phyloP scores from a whole-genome alignment of 2,888 invertebrate species.

The Epirrhoe tristata region DNA sequence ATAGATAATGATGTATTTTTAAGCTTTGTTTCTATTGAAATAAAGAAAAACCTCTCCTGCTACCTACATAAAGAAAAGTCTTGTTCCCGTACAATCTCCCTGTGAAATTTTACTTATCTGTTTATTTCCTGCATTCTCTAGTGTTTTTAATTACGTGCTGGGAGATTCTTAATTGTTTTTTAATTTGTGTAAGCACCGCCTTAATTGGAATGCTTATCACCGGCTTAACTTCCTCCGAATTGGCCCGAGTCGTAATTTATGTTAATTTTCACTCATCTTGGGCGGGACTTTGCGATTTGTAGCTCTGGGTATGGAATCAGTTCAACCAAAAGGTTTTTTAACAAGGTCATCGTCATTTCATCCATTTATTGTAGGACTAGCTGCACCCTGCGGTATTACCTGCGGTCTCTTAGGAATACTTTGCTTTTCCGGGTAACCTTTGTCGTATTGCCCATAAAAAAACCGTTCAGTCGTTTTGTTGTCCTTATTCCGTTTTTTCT shows the following conservation, averaged over 20 bases:
- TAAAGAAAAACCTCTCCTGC: neutral
- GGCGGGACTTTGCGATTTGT: constrained; percentile 38
- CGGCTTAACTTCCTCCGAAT: constrained; percentile 46
- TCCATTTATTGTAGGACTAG: too few relatives aligned
- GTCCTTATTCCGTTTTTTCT: too few relatives aligned
- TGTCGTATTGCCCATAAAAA: too few relatives aligned
- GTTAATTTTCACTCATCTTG: constrained; percentile 47
- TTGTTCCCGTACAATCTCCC: constrained; percentile 10
- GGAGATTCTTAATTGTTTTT: constrained; percentile 52
- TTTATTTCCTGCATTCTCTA: constrained; percentile 36
- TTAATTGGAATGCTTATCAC: constrained; percentile 53
- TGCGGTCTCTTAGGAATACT: too few relatives aligned
- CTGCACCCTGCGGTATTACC: too few relatives aligned
- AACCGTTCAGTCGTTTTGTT: too few relatives aligned
- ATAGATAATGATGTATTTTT: too few relatives aligned
- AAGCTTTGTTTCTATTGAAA: too few relatives aligned
- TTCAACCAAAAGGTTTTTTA: neutral
- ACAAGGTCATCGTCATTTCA: neutral
- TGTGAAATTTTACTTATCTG: constrained; percentile 31
- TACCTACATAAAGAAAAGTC: constrained; percentile 17
- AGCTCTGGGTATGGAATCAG: constrained; percentile 9
- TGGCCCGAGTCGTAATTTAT: constrained; percentile 45
- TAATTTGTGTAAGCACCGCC: constrained; percentile 49
- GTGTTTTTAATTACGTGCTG: constrained; percentile 53
- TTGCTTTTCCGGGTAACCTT: too few relatives aligned